Evolutionary conservation across 1,140 invertebrate genomes (phyloP).

Genomic region (Dendrolimus punctatus): DNA sequence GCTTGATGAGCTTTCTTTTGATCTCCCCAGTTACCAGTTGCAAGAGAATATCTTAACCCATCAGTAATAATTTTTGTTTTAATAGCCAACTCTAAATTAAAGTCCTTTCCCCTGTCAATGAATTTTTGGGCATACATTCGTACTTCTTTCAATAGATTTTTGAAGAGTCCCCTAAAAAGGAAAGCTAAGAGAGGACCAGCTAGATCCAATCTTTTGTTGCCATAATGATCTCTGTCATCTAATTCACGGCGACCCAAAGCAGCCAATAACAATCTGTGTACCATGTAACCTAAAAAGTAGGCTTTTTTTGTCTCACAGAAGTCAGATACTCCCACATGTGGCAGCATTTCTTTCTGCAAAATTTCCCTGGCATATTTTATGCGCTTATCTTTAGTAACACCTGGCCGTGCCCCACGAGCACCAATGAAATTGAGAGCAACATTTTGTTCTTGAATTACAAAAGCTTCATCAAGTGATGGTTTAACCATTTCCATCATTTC

Average conservation of each 20-base stretch:
- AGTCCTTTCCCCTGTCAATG: conserved; percentile 98
- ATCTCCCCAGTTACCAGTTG: conserved; percentile 99
- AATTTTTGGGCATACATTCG: conserved; percentile 99
- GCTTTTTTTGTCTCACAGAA: conserved; percentile 99
- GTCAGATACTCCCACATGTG: conserved; percentile 98
- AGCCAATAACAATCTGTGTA: conserved; percentile 94
- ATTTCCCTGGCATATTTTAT: conserved; percentile 99
- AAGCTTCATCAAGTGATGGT: conserved; percentile 98
- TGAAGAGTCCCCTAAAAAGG: conserved; percentile 94
- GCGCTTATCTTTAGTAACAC: conserved; percentile 98
- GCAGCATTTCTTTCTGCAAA: conserved; percentile 99
- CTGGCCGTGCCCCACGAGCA: conserved; percentile 94
- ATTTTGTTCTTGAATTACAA: conserved; percentile 99
- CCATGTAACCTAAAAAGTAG: conserved; percentile 99
- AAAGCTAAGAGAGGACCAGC: conserved; percentile 97
- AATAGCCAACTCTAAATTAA: conserved; percentile 97
- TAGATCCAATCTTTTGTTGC: conserved; percentile 97
- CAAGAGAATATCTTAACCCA: conserved; percentile 97
- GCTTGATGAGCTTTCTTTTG: conserved; percentile 99
- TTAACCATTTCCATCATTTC: conserved; percentile 99
- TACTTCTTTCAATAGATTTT: conserved; percentile 96
- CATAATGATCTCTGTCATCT: conserved; percentile 99
- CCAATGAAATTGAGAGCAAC: conserved; percentile 99
- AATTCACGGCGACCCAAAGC: conserved; percentile 95
- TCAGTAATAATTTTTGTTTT: conserved; percentile 99